phyloP scores from a whole-genome alignment of 1,140 invertebrate genomes.

The Tetramorium alpestre region DNA sequence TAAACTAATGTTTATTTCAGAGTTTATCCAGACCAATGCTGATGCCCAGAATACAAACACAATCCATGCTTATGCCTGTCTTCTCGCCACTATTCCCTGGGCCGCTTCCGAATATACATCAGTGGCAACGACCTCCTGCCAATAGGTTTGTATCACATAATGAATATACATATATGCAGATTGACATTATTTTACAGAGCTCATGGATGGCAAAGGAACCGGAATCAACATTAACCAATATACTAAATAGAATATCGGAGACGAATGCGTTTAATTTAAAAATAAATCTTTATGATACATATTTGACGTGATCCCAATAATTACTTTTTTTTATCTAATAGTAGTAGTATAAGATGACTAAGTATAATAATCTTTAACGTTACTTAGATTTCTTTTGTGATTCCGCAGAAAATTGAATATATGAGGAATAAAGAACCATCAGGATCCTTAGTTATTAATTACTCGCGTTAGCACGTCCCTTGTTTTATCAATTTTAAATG shows the following conservation, averaged over 20 bases:
- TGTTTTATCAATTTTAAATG: too few relatives aligned
- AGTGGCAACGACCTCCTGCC: neutral
- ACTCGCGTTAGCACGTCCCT: too few relatives aligned
- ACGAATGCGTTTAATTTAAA: neutral
- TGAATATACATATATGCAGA: neutral
- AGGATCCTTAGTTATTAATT: too few relatives aligned
- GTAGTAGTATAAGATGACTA: too few relatives aligned
- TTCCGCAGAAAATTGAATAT: too few relatives aligned
- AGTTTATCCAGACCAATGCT: neutral
- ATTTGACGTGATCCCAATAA: too few relatives aligned
- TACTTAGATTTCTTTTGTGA: too few relatives aligned
- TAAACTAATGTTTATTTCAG: slow-evolving; percentile 8
- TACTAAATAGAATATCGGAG: neutral
- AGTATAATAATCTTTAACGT: too few relatives aligned
- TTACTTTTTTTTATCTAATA: too few relatives aligned
- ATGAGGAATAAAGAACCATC: too few relatives aligned
- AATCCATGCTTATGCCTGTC: neutral
- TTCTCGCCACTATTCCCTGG: neutral
- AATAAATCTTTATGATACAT: neutral
- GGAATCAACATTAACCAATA: too few relatives aligned
- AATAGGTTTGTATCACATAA: neutral
- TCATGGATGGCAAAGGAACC: neutral
- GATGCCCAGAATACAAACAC: too few relatives aligned
- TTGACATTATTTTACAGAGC: slow-evolving; percentile 1
- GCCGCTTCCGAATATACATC: neutral